Evolutionary conservation across 1,140 invertebrate genomes (phyloP).

Genomic region (Eurosta solidaginis): DNA sequence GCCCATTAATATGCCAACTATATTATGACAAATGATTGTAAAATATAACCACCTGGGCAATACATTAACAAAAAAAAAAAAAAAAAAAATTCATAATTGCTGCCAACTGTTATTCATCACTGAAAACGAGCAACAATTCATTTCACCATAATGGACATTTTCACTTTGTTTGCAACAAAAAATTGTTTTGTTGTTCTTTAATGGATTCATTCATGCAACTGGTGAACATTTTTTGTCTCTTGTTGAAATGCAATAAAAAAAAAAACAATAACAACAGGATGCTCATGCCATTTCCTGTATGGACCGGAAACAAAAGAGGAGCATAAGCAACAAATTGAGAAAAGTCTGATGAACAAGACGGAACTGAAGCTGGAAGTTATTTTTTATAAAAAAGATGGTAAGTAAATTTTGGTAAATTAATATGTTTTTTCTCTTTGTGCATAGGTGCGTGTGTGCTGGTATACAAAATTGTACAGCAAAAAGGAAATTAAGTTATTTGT

Average conservation of each 20-base stretch:
- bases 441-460: too few species aligned
- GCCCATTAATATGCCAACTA: neutral
- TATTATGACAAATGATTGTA: neutral
- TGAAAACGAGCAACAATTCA: neutral
- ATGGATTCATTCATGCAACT: neutral
- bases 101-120: neutral
- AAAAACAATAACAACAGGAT: constrained; percentile 63
- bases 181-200: neutral
- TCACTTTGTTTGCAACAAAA: neutral
- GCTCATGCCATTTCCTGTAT: constrained; percentile 94
- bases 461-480: neutral
- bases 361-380: constrained; percentile 93
- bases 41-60: neutral
- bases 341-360: constrained; percentile 83
- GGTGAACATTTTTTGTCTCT: neutral
- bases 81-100: neutral
- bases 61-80: neutral
- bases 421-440: too few species aligned
- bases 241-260: neutral
- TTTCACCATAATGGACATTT: neutral
- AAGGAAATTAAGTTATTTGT: too few species aligned
- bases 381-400: constrained; percentile 94
- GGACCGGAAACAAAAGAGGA: constrained; percentile 88
- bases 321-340: constrained; percentile 86
- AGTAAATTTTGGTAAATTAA: constrained; percentile 55